Conservation (phyloP, 2,888 invertebrate species). For the Sarcophaga caerulescens region DNA sequence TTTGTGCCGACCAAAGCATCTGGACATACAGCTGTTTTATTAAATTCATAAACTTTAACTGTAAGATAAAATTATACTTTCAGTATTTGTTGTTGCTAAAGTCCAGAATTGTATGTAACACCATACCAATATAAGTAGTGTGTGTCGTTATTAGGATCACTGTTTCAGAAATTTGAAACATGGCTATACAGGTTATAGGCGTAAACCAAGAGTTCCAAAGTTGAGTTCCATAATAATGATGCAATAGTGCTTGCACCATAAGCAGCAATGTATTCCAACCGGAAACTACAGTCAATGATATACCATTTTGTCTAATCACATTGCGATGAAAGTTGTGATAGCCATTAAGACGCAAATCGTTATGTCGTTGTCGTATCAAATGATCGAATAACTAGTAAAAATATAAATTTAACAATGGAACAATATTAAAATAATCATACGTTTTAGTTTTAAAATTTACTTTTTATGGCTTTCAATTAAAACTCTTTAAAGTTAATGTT, state of each 20-base stretch:
- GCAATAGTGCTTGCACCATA: constrained; percentile 83
- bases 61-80: constrained; percentile 13
- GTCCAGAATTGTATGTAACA: not conserved
- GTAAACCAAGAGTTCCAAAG: constrained; percentile 81
- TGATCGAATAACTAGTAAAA: constrained; percentile 83
- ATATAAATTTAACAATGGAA: constrained; percentile 2
- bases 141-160: constrained; percentile 82
- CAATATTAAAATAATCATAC: too few species aligned
- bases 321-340: constrained; percentile 87
- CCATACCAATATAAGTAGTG: constrained; percentile 83
- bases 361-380: constrained; percentile 83
- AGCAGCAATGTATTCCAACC: constrained; percentile 84
- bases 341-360: constrained; percentile 84
- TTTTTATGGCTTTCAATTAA: too few species aligned
- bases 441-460: too few species aligned
- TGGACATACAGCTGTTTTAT: constrained; percentile 83
- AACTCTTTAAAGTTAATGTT: too few species aligned
- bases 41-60: constrained; percentile 85
- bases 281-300: constrained; percentile 85
- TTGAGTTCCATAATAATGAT: constrained; percentile 83
- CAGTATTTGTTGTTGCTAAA: not conserved
- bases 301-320: constrained; percentile 83
- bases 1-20: constrained; percentile 84
- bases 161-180: constrained; percentile 82
- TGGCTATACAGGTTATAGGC: constrained; percentile 84